phyloP scores from a whole-genome alignment of 2,797 vertebrate genomes.

The Cyprinodon diabolis region DNA sequence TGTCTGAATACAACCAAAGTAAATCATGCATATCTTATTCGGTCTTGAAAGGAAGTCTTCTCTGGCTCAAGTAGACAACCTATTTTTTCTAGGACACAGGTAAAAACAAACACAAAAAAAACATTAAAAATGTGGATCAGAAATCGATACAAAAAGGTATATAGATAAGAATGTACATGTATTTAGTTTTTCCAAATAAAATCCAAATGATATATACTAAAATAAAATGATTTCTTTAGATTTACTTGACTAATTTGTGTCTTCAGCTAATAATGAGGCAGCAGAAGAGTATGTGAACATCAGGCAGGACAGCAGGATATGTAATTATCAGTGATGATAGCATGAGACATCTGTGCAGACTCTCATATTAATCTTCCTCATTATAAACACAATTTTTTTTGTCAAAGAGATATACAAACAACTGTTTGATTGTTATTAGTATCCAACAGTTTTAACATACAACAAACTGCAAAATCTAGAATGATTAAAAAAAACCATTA shows the following conservation, averaged over 20 bases:
- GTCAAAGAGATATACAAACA: constrained; percentile 65
- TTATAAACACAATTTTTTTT: constrained; percentile 50
- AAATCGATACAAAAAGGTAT: neutral
- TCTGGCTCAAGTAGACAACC: too few relatives aligned
- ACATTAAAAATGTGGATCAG: neutral
- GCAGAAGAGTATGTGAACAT: constrained; percentile 51
- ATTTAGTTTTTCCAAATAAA: constrained; percentile 10
- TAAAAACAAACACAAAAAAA: too few relatives aligned
- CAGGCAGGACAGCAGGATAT: constrained; percentile 66
- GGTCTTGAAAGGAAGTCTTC: too few relatives aligned
- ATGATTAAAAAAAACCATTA: constrained; percentile 39
- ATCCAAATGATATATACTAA: neutral
- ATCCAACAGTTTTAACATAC: constrained; percentile 61
- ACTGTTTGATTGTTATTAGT: constrained; percentile 66
- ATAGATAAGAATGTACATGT: neutral
- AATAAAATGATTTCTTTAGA: constrained; percentile 12
- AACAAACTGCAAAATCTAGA: constrained; percentile 36
- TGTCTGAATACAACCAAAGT: too few relatives aligned
- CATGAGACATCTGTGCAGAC: constrained; percentile 67
- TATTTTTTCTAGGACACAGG: too few relatives aligned
- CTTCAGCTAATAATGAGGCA: constrained; percentile 58
- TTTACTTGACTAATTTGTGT: constrained; percentile 52
- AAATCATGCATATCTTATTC: too few relatives aligned
- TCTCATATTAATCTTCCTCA: constrained; percentile 55
- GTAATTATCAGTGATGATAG: constrained; percentile 65